phyloP scores from a whole-genome alignment of 2,113 vertebrate genomes.

The Uria aalge region DNA sequence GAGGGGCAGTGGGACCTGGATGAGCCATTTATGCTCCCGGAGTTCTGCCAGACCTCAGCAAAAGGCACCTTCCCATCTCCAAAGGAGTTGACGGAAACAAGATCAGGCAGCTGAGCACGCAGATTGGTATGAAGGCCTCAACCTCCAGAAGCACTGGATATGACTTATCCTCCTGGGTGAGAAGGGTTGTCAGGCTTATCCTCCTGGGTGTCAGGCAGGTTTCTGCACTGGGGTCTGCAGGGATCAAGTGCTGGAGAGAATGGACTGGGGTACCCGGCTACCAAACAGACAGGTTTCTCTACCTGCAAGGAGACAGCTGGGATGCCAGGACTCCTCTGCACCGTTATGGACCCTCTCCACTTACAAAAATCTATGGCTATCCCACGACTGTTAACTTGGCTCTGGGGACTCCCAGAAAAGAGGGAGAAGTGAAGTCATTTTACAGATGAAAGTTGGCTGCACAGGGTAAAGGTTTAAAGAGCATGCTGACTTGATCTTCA shows the following conservation, averaged over 20 bases:
- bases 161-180: background rate
- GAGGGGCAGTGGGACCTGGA: background rate
- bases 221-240: background rate
- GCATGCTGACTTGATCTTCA: background rate
- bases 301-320: background rate
- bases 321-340: background rate
- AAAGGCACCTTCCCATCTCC: background rate
- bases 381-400: background rate
- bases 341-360: background rate
- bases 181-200: background rate
- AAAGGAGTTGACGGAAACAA: background rate
- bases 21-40: background rate
- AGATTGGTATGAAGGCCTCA: background rate
- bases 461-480: background rate
- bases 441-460: background rate
- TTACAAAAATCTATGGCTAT: background rate
- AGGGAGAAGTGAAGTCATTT: background rate
- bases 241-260: background rate
- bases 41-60: background rate
- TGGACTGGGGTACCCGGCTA: background rate
- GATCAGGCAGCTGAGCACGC: background rate
- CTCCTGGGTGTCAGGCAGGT: background rate
- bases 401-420: background rate
- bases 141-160: background rate
- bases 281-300: background rate